Base-by-base conservation (phyloP, 2,113 vertebrate species). In the Nycticorax nycticorax region DNA sequence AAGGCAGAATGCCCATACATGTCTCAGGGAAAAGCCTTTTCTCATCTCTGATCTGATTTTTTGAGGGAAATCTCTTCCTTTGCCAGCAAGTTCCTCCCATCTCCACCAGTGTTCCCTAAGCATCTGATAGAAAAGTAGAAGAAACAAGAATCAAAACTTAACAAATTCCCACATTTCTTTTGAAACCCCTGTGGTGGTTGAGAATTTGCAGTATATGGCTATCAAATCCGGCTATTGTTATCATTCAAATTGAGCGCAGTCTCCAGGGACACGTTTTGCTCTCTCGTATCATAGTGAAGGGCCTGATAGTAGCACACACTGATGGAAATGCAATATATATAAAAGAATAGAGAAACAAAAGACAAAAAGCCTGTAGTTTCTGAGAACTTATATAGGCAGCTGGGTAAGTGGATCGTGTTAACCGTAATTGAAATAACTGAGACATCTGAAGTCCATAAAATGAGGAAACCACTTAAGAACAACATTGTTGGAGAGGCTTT, bases 391-490 rank as follows among this genome's bases (percentile, higher is more conserved):
- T 1, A 32, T 23, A 57, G 47, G 50, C 85, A 95, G 67, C 59
- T 88, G 67, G 74, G 3, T 90, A 89, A 95, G 66, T 91, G 76
- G 91, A 83, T 95, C 37, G 16, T 71, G 47, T 68, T 89, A 93
- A 84, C 53, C 0, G 0, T 78, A 81, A 87, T 5, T 74, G 89
- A 91, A 91, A 84, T 78, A 89, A 74, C 86, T 33, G 43, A 68
- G 84, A 76, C 66, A 27, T 95, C 73, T 89, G 55, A 92, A 89
- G 74, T 85, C 69, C 45, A 39, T 62, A 88, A 94, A 96, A 94
- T 69, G 62, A 89, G 14, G 69, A 93, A 94, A 59, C 27, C 66
- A 60, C 77, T 94, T 79, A 74, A 96, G 87, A 92, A 77, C 22
- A 85, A 15, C 55, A 8, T 26, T 68, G 57, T 28, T 83, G 48